Base-by-base conservation (phyloP, 2,888 invertebrate genomes). In the Maniola hyperantus region DNA sequence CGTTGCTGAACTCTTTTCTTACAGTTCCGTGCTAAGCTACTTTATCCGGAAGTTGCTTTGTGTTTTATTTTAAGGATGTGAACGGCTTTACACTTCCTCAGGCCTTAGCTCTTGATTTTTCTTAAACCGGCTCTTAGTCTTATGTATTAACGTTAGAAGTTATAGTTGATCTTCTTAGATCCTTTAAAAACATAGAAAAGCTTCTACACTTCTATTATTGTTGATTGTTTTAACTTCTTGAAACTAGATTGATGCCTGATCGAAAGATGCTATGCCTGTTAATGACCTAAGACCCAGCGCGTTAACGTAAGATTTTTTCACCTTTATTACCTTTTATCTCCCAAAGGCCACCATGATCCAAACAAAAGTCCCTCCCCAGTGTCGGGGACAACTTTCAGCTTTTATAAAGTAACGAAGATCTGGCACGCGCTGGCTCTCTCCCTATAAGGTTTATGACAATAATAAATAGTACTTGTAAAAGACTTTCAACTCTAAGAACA, bases 1-100 rank as follows among this genome's bases (percentile, higher is more conserved):
- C 77, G 79, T 74, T 82, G 80, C 77, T 70, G 63, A 69, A 72
- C 68, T 71, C 70, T 69, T 73, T 74, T 72, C 60, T 61, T 72
- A 72, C 71, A 64, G 68, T 74, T 73, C 67, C 72, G 66, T 61
- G 53, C 67, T 71, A 68, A 64, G 69, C 66, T 69, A 62, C 67
- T 70, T 59, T 59, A 67, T 70, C 64, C 68, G 66, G 68, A 70
- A 69, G 68, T 66, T 70, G 61, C 61, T 64, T 61, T 61, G 69
- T 64, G 51, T 64, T 69, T 69, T 69, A 64, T 69, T 69, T 55
- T 69, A 69, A 66, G 53, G 26, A 51, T 53, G 62, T 39, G 51
- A 39, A 50, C 51, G 61, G 33, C 10, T 62, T 62, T 42, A 39
- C 51, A 42, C 20, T 53, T 42, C 42, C 42, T 62, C 33, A 7